Conservation (phyloP, 92 coral and sea anemone genomes). For the Porites cylindrica region DNA sequence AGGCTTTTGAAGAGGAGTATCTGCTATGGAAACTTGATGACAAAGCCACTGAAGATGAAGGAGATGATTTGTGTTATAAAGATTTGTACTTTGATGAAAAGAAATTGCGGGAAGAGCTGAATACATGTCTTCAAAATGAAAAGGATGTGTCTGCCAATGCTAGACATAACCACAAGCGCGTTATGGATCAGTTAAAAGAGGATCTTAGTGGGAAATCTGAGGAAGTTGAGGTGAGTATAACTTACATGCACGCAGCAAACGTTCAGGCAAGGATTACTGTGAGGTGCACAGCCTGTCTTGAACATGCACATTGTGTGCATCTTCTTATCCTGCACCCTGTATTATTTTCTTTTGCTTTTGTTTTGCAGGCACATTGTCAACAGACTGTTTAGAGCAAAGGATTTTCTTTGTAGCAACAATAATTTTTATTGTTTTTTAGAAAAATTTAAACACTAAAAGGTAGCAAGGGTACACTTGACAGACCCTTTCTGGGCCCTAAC, state of each 20-base stretch:
- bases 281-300: not conserved
- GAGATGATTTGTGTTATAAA: constrained; percentile 64
- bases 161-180: constrained; percentile 71
- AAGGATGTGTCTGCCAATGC: constrained; percentile 67
- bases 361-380: no score
- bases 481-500: no score
- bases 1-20: constrained; percentile 78
- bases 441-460: no score
- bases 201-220: constrained; percentile 50
- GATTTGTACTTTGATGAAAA: constrained; percentile 58
- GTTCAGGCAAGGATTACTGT: not conserved
- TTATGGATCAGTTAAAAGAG: constrained; percentile 69
- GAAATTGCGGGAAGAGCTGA: constrained; percentile 49
- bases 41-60: constrained; percentile 36
- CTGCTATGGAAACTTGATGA: constrained; percentile 80
- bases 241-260: not conserved
- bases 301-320: no score
- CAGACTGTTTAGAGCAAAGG: no score
- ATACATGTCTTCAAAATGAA: constrained; percentile 66
- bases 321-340: no score
- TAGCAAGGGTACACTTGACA: no score
- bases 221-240: constrained; percentile 67
- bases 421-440: no score
- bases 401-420: no score
- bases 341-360: no score